Conservation (phyloP, 2,888 invertebrate genomes). For the Clanis bilineata region DNA sequence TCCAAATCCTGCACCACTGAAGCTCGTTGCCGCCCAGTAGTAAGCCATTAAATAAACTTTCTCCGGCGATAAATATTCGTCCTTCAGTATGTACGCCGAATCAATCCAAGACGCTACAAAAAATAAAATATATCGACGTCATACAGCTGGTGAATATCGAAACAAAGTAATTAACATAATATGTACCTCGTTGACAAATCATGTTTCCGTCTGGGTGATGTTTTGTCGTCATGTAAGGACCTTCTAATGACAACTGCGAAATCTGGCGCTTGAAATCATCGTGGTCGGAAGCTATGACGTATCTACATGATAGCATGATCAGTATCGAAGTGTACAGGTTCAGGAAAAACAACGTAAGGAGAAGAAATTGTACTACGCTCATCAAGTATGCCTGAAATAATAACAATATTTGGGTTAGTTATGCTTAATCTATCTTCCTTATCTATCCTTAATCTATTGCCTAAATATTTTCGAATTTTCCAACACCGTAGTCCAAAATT, state of each 20-base stretch:
- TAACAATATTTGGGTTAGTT: not conserved
- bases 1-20: slow-evolving; percentile 76
- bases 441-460: no score
- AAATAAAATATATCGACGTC: not conserved
- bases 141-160: no score
- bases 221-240: slow-evolving; percentile 47
- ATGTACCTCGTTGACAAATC: slow-evolving; percentile 64
- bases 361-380: slow-evolving; percentile 73
- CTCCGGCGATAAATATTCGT: slow-evolving; percentile 48
- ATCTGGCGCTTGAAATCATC: slow-evolving; percentile 48
- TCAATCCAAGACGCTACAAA: slow-evolving; percentile 70
- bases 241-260: slow-evolving; percentile 38
- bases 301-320: slow-evolving; percentile 67
- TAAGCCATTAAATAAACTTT: slow-evolving; percentile 70
- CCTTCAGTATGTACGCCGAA: slow-evolving; percentile 47
- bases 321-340: slow-evolving; percentile 71
- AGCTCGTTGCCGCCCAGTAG: slow-evolving; percentile 73
- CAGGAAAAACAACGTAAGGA: slow-evolving; percentile 70
- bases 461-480: no score
- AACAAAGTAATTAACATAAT: not conserved
- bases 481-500: no score
- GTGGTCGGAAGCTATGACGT: slow-evolving; percentile 47
- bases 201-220: slow-evolving; percentile 63
- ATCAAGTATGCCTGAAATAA: slow-evolving; percentile 72
- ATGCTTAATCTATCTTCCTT: no score